These are phyloP conservation scores for Mesoclemmys tuberculata DNA, from an alignment of 2,113 vertebrate genomes.

Conservation along the genomic window DNA sequence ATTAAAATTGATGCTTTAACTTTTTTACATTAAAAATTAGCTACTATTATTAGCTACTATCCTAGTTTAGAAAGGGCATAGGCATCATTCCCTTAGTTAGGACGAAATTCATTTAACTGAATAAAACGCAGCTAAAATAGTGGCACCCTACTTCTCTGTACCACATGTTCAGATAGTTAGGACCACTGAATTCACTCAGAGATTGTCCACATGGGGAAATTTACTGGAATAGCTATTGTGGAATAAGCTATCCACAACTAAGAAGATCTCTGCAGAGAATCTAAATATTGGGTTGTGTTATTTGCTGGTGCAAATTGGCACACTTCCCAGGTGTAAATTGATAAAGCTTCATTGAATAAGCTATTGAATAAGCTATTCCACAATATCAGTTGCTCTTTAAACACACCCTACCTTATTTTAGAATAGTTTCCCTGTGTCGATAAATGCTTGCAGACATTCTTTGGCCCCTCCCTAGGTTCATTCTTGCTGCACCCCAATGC, in stretches of 20 bases:
- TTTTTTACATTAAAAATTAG: background rate
- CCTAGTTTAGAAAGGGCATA: background rate
- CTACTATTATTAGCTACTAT: background rate
- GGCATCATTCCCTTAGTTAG: background rate
- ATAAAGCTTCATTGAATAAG: accelerated
- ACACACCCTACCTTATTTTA: background rate
- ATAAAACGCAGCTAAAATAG: background rate
- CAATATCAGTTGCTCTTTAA: too few species aligned
- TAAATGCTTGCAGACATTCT: background rate
- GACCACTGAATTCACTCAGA: background rate
- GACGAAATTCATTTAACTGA: background rate
- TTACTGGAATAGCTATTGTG: too few species aligned
- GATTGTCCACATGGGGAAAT: background rate
- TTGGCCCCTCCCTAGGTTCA: background rate
- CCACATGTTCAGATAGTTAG: background rate
- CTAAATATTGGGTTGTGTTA: background rate
- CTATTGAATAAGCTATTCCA: too few species aligned
- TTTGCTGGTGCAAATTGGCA: background rate
- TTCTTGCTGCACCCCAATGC: background rate
- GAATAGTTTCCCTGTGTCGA: background rate
- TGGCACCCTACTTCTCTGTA: background rate
- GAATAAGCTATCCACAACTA: too few species aligned
- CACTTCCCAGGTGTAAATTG: background rate
- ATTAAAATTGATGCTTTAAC: background rate
- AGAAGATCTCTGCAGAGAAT: background rate